A percentile compares a stretch with the other conserved stretches of the same genome.
Evolutionary conservation across 2,888 invertebrate species (phyloP).

Genomic region (Tigriopus californicus): DNA sequence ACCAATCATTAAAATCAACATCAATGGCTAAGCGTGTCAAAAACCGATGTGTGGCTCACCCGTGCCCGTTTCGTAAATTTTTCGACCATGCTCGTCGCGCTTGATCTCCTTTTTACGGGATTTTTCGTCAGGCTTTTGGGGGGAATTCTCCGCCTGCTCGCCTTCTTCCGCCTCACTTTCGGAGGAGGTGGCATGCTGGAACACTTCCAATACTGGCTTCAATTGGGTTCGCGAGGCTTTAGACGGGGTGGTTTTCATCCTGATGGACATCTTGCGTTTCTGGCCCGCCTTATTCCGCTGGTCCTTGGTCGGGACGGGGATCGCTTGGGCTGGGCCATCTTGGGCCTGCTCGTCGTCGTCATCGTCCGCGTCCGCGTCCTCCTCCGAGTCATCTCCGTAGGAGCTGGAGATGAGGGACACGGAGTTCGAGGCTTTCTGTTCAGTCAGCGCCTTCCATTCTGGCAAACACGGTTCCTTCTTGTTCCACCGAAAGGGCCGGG

Average conservation of each 20-base stretch:
- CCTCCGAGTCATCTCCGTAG: constrained; percentile 36
- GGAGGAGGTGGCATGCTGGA: background rate
- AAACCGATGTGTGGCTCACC: background rate
- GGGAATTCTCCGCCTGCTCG: too few species aligned
- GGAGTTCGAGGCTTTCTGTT: constrained; percentile 11
- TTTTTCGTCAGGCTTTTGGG: too few species aligned
- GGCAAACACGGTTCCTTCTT: background rate
- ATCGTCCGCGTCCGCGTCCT: constrained; percentile 23
- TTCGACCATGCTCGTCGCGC: too few species aligned
- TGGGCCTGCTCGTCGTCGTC: constrained; percentile 32
- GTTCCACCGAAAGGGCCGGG: constrained; percentile 1
- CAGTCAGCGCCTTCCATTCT: background rate
- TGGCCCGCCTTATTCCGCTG: background rate
- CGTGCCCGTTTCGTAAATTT: background rate
- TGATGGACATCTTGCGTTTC: background rate
- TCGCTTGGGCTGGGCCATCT: constrained; percentile 13
- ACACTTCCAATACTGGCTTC: background rate
- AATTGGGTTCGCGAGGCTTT: background rate
- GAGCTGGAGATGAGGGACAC: constrained; percentile 34
- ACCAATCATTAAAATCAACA: too few species aligned
- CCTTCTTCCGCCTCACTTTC: too few species aligned
- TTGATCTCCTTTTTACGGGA: too few species aligned
- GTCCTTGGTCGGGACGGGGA: background rate
- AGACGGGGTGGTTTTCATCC: background rate
- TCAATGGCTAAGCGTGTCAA: too few species aligned